Evolutionary conservation across 1,140 invertebrate species (phyloP), one percentile per base, ranked within the genome.

Genomic region (Anastrepha obliqua): DNA sequence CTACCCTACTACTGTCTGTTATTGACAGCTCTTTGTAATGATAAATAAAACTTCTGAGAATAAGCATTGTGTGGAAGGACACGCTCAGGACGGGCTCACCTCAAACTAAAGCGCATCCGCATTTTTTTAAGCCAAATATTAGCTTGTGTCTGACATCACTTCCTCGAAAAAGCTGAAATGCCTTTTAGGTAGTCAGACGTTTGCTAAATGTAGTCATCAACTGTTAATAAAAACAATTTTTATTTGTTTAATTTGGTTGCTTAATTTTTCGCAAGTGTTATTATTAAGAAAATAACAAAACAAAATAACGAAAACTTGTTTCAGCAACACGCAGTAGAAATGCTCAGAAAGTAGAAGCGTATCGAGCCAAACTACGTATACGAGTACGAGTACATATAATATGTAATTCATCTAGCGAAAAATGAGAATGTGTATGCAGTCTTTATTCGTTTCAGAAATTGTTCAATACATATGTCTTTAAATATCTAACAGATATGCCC

Each of bases 121-220:
- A 11, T 67, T 67, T 67, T 29, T 67, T 67, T 20, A 29, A 67
- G 8, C 6, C 64, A 67, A 11, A 67, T 29, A 39, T 67, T n/a
- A 42, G 29, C 39, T 67, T 39, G 64, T 39, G 64, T 42, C 64
- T 74, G 42, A 74, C 67, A 74, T 74, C 39, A 74, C 42, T 74
- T 74, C 42, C 67, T 47, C 3, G 42, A 74, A 74, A 74, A 47
- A 47, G 11, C 42, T n/a, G 42, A 44, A 74, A 74, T n/a, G 42
- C 42, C 39, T 44, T 74, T 42, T 74, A 44, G 11, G 67, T 44
- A 74, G 42, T 13, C 67, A 17, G 15, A 74, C 67, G 39, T 17
- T 74, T 67, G 3, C 11, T 74, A 42, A 44, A 74, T 74, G 67
- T 74, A 74, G 67, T 47, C 67, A 74, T 74, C 13, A 42, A 74